Base-by-base conservation (phyloP, 2,888 invertebrate genomes). In the Cryptocephalus primarius region DNA sequence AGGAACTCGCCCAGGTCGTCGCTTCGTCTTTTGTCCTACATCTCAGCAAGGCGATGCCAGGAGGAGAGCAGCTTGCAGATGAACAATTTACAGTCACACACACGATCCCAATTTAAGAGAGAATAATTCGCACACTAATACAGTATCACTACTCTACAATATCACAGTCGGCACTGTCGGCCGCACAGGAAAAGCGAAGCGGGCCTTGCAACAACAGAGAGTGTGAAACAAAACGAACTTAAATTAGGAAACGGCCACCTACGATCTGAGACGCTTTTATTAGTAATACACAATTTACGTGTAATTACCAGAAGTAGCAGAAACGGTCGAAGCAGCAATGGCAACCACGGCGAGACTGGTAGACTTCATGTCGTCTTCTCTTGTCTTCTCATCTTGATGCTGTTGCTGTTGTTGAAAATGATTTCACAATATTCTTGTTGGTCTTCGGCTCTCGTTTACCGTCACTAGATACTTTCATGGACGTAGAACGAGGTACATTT, bases 201-300 rank as follows among this genome's bases (percentile, higher is more conserved):
- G 22, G 22, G 22, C 22, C 22, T 22, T 22, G 22, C 22, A 22
- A 22, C 22, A 22, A 22, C 22, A 22, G 22, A 22, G 22, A 22
- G 22, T 22, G 12, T 11, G 36, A 48, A 47, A 47, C 50, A 48
- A 49, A 51, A 54, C 46, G 53, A 51, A 54, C 61, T 64, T 62
- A 66, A 66, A 66, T 66, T 63, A 66, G 65, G 65, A 66, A 65
- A 66, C 59, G 56, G 56, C 62, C 59, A 58, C 65, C 61, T 55
- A 65, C 65, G 59, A 61, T 50, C 55, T 36, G 58, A 51, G 53
- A 60, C 58, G 57, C 55, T 59, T 59, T 58, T 60, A 53, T 53
- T 53, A 53, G 47, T 49, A 49, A 51, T 60, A 56, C 22, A 22
- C 22, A 22, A 22, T 22, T 22, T 60, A 57, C 55, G 58, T 58